Evolutionary conservation across 2,113 vertebrate species (phyloP).

Genomic region (Climacteris rufus): DNA sequence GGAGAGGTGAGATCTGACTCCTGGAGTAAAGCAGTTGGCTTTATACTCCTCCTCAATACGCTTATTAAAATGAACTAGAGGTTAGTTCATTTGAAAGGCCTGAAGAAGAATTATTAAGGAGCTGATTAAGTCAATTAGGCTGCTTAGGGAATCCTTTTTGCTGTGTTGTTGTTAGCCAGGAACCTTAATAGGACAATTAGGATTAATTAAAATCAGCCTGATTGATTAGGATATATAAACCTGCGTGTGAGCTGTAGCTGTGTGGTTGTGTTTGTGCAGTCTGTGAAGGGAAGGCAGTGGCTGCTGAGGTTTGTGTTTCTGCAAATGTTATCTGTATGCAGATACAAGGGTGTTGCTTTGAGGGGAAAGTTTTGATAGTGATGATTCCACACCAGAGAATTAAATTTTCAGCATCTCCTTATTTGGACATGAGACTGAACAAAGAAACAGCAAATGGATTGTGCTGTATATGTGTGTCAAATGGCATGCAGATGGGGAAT

Average conservation of each 20-base stretch:
- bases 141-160: slow-evolving; percentile 49
- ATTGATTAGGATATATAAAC: slow-evolving; percentile 59
- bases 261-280: background rate
- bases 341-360: background rate
- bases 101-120: slow-evolving; percentile 60
- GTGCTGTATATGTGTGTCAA: background rate
- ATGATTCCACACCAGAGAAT: background rate
- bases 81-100: slow-evolving; percentile 44
- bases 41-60: slow-evolving; percentile 7
- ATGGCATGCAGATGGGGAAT: rapidly evolving
- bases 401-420: background rate
- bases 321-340: background rate
- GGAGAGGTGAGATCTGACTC: background rate
- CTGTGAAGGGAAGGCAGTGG: background rate
- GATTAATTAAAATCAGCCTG: slow-evolving; percentile 66
- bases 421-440: background rate
- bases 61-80: slow-evolving; percentile 54
- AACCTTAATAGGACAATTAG: slow-evolving; percentile 63
- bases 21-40: background rate
- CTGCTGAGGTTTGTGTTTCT: background rate
- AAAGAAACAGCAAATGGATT: background rate
- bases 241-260: background rate
- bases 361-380: background rate
- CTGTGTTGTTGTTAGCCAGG: slow-evolving; percentile 47
- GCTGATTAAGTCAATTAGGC: slow-evolving; percentile 62